Evolutionary conservation across 2,888 invertebrate species (phyloP).

Genomic region (Scrobipalpa atriplicella): DNA sequence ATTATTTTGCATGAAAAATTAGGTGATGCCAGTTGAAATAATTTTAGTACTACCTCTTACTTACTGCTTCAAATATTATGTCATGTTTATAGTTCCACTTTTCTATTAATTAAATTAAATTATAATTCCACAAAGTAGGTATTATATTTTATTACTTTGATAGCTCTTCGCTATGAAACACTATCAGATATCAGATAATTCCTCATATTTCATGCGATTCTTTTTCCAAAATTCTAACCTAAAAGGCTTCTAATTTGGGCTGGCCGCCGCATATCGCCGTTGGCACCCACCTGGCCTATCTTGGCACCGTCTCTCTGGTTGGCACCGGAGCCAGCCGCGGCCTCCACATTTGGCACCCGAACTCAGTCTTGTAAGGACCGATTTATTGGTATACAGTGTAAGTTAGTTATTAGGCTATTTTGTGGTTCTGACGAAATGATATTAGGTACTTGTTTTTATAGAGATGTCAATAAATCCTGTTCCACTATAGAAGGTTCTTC

Average conservation of each 20-base stretch:
- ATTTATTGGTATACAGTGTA: constrained; percentile 46
- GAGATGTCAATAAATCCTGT: too few species aligned
- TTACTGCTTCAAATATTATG: too few species aligned
- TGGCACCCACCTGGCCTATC: constrained; percentile 62
- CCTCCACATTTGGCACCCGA: constrained; percentile 62
- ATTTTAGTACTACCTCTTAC: too few species aligned
- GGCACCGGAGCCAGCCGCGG: constrained; percentile 20
- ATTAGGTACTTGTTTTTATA: neutral
- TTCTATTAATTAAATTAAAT: too few species aligned
- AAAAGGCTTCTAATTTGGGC: constrained; percentile 1
- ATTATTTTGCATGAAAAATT: too few species aligned
- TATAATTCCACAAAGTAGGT: too few species aligned
- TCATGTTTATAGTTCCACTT: too few species aligned
- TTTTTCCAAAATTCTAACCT: neutral
- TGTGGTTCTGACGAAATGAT: neutral
- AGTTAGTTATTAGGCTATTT: constrained; percentile 47
- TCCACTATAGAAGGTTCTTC: too few species aligned
- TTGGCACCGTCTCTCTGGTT: constrained; percentile 50
- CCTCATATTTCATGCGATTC: neutral
- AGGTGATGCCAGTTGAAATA: too few species aligned
- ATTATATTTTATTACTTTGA: too few species aligned
- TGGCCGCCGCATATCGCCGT: constrained; percentile 34
- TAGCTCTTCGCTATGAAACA: neutral
- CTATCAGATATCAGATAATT: too few species aligned
- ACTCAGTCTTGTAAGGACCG: constrained; percentile 56